phyloP scores from a whole-genome alignment of 2,113 vertebrate genomes.

The Forbesichthys agassizii region DNA sequence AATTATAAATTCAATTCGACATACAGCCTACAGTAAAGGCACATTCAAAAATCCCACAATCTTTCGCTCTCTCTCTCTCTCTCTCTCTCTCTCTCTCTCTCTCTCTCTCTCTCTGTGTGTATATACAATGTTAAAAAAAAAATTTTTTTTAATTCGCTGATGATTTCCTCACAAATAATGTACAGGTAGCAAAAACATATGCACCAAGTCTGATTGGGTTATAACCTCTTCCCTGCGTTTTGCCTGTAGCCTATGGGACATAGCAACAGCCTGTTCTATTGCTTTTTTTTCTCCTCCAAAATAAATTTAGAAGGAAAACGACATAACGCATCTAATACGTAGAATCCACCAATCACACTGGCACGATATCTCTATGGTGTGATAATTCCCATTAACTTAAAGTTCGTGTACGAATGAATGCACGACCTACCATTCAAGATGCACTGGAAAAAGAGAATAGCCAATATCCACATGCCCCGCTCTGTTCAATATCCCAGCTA shows the following conservation, averaged over 20 bases:
- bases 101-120: neutral
- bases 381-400: conserved; percentile 44
- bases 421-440: conserved; percentile 90
- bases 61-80: conserved; percentile 2
- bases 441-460: conserved; percentile 93
- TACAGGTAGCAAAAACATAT: conserved; percentile 29
- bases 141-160: neutral
- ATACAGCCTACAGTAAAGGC: conserved; percentile 43
- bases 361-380: neutral
- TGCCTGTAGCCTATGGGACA: conserved; percentile 36
- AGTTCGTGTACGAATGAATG: conserved; percentile 56
- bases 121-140: too few species aligned
- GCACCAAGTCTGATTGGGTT: neutral
- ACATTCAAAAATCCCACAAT: conserved; percentile 22
- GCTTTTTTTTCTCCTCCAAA: conserved; percentile 10
- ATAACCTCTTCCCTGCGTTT: neutral
- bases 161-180: conserved; percentile 4
- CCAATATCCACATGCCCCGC: conserved; percentile 98
- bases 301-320: neutral
- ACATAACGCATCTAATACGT: conserved; percentile 10
- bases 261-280: conserved; percentile 58
- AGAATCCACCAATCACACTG: neutral
- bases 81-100: neutral
- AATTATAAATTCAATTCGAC: conserved; percentile 20
- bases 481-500: conserved; percentile 84